Base-by-base conservation (phyloP, 2,888 invertebrate species). In the Limnephilus lunatus region DNA sequence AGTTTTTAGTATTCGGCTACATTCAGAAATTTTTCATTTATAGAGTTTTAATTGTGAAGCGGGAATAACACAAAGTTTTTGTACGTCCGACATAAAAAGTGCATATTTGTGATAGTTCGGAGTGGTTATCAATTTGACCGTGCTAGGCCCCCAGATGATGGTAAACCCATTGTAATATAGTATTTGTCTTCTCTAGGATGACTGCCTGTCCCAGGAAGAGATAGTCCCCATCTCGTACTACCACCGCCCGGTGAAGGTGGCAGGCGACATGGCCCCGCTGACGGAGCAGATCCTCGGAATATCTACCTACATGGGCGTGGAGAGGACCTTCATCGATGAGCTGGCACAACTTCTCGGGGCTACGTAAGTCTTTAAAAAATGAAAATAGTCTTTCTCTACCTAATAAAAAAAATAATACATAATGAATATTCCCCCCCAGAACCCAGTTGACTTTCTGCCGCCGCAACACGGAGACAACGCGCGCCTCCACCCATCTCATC, bases 401-500 rank as follows among this genome's bases (percentile, higher is more conserved):
- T 4, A 39, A 4, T 4, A 32, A 32, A 32, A 32, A 32, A 48
- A 48, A 48, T 3, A 48, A 48, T 48, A 48, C 14, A 48, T 3
- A 68, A 68, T 25, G 19, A 68, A 25, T 7, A 68, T 68, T 25
- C 25, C 9, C 9, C 25, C 44, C 44, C n/a, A 86, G 96, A 0
- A 96, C 95, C 0, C 96, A 96, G 92, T 95, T 95, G 0, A 95
- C 95, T 0, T 96, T 96, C 94, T 96, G 96, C 82, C 95, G 96
- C 0, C 95, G 96, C 9, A 95, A 95, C 94, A 96, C 96, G 1
- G 94, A 95, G 0, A 95, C 94, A 85, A 96, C 97, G 0, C 94
- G 96, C 0, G 97, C 97, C 0, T 98, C 97, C 0, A 99, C 99
- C 0, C 98, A 99, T 95, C 96, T 99, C 0, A 95, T 99, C 5